A percentile compares a stretch with the other conserved stretches of the same genome.
Evolutionary conservation across 1,140 invertebrate species (phyloP).

Genomic region (Asbolus verrucosus): DNA sequence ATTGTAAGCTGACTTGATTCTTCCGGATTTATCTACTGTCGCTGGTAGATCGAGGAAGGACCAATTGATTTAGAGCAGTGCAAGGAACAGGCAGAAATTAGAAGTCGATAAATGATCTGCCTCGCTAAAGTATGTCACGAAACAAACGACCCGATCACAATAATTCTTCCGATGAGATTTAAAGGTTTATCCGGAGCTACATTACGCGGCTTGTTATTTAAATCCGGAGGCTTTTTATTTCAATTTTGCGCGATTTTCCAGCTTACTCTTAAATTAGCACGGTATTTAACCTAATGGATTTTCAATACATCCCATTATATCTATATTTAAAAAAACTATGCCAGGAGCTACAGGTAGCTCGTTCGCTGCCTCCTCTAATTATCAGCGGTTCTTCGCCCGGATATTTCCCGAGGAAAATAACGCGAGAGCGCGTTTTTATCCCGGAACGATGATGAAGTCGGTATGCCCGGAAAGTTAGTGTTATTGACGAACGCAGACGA

Average conservation of each 20-base stretch:
- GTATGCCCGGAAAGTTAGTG: constrained; percentile 10
- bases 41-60: constrained; percentile 52
- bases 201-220: constrained; percentile 58
- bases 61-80: constrained; percentile 57
- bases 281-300: constrained; percentile 60
- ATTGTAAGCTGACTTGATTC: constrained; percentile 57
- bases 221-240: constrained; percentile 61
- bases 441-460: constrained; percentile 4
- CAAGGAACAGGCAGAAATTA: constrained; percentile 48
- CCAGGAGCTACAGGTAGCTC: constrained; percentile 54
- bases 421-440: background rate
- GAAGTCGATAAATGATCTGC: constrained; percentile 47
- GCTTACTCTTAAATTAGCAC: constrained; percentile 61
- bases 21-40: constrained; percentile 57
- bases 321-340: constrained; percentile 52
- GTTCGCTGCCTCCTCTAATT: constrained; percentile 45
- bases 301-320: constrained; percentile 58
- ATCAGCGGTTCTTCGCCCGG: background rate
- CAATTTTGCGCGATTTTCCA: constrained; percentile 61
- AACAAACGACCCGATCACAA: constrained; percentile 49
- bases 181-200: constrained; percentile 51
- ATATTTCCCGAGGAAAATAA: constrained; percentile 10
- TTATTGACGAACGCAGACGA: constrained; percentile 27
- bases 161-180: constrained; percentile 55
- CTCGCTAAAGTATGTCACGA: constrained; percentile 42